Conservation (phyloP, 2,888 invertebrate genomes). For the Thumatha senex region DNA sequence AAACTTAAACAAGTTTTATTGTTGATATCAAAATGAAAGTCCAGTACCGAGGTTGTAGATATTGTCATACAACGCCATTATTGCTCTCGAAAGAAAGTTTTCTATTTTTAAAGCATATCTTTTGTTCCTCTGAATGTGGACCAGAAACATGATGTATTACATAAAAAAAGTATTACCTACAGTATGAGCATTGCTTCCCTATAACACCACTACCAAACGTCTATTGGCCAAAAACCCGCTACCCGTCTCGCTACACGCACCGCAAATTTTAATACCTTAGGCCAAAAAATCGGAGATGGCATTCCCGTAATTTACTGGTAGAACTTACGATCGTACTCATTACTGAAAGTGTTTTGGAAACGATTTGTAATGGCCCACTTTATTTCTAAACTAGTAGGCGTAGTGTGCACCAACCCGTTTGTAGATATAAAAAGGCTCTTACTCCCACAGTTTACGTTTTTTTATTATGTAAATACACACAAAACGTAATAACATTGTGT, state of each 20-base stretch:
- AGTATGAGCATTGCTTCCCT: too few species aligned
- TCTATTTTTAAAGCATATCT: too few species aligned
- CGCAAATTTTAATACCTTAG: slow-evolving; percentile 6
- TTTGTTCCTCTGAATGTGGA: too few species aligned
- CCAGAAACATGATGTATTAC: too few species aligned
- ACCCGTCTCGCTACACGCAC: slow-evolving; percentile 18
- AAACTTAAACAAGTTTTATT: too few species aligned
- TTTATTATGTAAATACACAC: slow-evolving; percentile 34
- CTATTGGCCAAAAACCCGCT: neutral
- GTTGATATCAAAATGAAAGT: too few species aligned
- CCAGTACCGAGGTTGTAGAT: too few species aligned
- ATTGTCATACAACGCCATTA: too few species aligned
- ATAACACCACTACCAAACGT: too few species aligned
- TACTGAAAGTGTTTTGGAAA: slow-evolving; percentile 68
- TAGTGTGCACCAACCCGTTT: slow-evolving; percentile 24
- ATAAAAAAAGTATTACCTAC: too few species aligned
- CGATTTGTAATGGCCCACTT: slow-evolving; percentile 61
- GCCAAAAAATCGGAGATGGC: slow-evolving; percentile 49
- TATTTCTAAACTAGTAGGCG: slow-evolving; percentile 43
- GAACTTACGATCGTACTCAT: slow-evolving; percentile 69
- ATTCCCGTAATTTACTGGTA: slow-evolving; percentile 65
- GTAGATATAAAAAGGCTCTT: slow-evolving; percentile 28
- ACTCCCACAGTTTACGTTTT: slow-evolving; percentile 19
- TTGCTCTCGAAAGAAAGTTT: too few species aligned
- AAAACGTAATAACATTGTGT: slow-evolving; percentile 21